A percentile compares a stretch with the other conserved stretches of the same genome.
Evolutionary conservation across 2,113 vertebrate genomes (phyloP).

Genomic region (Pseudolaguvia tuberculata): DNA sequence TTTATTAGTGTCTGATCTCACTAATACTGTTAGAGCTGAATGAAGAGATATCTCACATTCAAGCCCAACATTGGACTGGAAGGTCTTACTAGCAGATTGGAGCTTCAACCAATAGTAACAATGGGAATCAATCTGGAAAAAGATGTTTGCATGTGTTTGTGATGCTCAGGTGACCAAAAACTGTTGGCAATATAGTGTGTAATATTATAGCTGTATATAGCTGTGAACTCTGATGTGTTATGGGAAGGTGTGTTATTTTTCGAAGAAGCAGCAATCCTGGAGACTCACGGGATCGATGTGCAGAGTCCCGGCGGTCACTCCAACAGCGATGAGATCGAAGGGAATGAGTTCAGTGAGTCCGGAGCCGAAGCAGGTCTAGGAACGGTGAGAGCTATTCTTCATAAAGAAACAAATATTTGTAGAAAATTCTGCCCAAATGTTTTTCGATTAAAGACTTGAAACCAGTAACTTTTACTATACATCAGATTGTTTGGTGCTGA

Average conservation of each 20-base stretch:
- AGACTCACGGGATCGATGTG: slow-evolving; percentile 97
- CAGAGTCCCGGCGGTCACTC: slow-evolving; percentile 97
- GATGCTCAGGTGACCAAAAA: no score
- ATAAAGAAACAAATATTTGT: background rate
- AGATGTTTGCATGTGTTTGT: no score
- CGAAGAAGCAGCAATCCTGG: slow-evolving; percentile 99
- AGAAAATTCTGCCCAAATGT: background rate
- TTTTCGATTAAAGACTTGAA: background rate
- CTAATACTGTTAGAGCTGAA: no score
- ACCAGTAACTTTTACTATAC: slow-evolving; percentile 45
- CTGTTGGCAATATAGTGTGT: no score
- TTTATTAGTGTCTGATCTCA: no score
- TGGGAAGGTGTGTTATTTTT: slow-evolving; percentile 94
- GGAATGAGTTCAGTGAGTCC: slow-evolving; percentile 93
- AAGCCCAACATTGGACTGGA: no score
- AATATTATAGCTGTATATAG: no score
- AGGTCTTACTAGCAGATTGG: no score
- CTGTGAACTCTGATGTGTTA: slow-evolving; percentile 78
- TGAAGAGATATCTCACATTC: no score
- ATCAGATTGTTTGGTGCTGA: slow-evolving; percentile 58
- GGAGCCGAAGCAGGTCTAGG: slow-evolving; percentile 49
- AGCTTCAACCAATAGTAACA: no score
- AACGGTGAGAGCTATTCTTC: slow-evolving; percentile 27
- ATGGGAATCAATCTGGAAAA: no score
- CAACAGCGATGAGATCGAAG: slow-evolving; percentile 93